These are phyloP conservation scores for Halichondria panicea DNA, from an alignment of 37 sponge, comb jelly and placozoan genomes.

Conservation along the genomic window DNA sequence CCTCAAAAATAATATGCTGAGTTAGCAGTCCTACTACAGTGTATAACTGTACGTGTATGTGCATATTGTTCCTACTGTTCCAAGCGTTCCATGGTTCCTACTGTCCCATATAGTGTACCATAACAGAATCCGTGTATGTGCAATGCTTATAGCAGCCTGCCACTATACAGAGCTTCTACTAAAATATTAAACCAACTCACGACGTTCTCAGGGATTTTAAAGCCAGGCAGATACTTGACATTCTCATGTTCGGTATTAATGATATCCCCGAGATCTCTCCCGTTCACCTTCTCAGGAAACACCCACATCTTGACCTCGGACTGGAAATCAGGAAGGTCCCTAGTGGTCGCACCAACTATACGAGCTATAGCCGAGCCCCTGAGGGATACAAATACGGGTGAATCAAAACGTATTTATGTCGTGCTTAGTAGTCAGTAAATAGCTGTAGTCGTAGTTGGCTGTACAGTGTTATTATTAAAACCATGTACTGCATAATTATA, in stretches of 20 bases:
- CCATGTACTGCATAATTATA: background rate
- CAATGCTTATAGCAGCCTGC: too few species aligned
- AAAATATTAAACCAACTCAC: constrained; percentile 19
- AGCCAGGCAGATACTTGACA: constrained; percentile 93
- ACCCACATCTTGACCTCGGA: constrained; percentile 93
- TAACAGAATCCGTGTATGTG: too few species aligned
- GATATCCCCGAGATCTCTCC: constrained; percentile 88
- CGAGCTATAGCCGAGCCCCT: constrained; percentile 93
- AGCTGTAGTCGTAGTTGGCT: background rate
- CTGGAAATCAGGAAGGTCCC: constrained; percentile 37
- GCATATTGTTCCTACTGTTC: too few species aligned
- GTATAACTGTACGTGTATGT: too few species aligned
- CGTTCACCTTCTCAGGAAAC: constrained; percentile 90
- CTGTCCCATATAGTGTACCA: too few species aligned
- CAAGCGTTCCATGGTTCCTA: too few species aligned
- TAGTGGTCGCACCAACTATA: constrained; percentile 84
- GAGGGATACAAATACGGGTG: background rate
- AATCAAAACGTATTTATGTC: background rate
- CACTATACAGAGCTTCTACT: background rate
- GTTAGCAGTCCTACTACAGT: too few species aligned
- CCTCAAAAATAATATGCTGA: too few species aligned
- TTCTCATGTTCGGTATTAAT: constrained; percentile 95
- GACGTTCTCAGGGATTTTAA: constrained; percentile 88
- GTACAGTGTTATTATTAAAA: background rate
- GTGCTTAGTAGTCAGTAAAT: background rate